phyloP scores from a whole-genome alignment of 2,888 invertebrate species.

The Holacanthella duospinosa region DNA sequence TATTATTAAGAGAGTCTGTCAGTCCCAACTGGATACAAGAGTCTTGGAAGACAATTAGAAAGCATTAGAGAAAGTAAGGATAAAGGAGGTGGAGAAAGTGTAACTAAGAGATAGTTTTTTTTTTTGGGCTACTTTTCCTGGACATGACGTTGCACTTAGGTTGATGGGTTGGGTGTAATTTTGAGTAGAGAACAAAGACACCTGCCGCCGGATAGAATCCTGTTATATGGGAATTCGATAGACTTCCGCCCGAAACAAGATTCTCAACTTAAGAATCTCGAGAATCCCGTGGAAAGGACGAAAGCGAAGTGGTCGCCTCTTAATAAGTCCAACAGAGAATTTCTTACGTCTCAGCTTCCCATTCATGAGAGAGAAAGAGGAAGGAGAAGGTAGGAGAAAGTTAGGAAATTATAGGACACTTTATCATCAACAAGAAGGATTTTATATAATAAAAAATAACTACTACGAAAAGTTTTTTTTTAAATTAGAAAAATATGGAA shows the following conservation, averaged over 20 bases:
- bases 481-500: no score
- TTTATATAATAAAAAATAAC: no score
- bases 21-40: background rate
- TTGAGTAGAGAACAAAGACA: conserved; percentile 38
- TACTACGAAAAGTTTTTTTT: no score
- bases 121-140: conserved; percentile 8
- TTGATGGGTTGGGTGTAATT: conserved; percentile 38
- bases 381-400: no score
- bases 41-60: background rate
- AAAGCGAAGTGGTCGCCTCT: background rate
- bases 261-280: conserved; percentile 35
- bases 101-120: background rate
- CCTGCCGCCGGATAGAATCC: conserved; percentile 26
- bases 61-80: conserved; percentile 2
- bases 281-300: conserved; percentile 5
- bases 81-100: background rate
- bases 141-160: conserved; percentile 38
- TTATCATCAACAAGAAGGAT: no score
- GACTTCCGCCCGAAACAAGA: conserved; percentile 33
- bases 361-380: background rate
- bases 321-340: background rate
- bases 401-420: no score
- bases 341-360: background rate
- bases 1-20: background rate
- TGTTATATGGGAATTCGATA: background rate